Percentiles rank a stretch among this genome's conserved stretches.
Evolutionary conservation across 2,113 vertebrate species (phyloP).

Genomic region (Rhynchomys soricoides): DNA sequence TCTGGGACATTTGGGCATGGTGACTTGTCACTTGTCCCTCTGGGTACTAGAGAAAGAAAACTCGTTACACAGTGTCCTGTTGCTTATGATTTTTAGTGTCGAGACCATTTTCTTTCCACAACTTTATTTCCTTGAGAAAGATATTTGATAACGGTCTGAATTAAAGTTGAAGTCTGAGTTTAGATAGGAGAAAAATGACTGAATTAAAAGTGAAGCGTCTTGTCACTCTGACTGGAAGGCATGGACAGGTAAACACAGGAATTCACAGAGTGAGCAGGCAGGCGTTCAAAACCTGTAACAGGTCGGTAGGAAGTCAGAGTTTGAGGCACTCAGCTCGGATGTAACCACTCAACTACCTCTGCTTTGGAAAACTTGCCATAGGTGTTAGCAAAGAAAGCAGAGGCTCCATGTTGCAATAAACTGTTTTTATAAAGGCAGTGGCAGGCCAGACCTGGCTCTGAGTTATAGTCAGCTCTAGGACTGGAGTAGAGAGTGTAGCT

Average conservation of each 20-base stretch:
- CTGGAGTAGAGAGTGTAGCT: neutral
- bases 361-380: neutral
- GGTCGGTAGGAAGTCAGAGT: neutral
- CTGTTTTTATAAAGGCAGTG: neutral
- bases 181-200: neutral
- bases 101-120: conserved; percentile 10
- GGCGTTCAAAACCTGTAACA: neutral
- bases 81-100: conserved; percentile 25
- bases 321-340: neutral
- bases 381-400: neutral
- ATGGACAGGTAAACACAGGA: neutral
- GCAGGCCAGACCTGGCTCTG: neutral
- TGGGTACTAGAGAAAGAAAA: neutral
- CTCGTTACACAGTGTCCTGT: neutral
- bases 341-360: neutral
- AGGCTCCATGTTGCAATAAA: neutral
- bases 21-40: conserved; percentile 20
- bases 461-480: neutral
- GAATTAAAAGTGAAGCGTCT: neutral
- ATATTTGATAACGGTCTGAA: neutral
- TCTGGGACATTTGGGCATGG: conserved; percentile 61
- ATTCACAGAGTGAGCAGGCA: neutral
- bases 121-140: neutral
- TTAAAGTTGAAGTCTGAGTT: conserved; percentile 6
- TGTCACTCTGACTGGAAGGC: neutral